Conservation (phyloP, 2,797 vertebrate genomes). For the Pitangus sulphuratus region DNA sequence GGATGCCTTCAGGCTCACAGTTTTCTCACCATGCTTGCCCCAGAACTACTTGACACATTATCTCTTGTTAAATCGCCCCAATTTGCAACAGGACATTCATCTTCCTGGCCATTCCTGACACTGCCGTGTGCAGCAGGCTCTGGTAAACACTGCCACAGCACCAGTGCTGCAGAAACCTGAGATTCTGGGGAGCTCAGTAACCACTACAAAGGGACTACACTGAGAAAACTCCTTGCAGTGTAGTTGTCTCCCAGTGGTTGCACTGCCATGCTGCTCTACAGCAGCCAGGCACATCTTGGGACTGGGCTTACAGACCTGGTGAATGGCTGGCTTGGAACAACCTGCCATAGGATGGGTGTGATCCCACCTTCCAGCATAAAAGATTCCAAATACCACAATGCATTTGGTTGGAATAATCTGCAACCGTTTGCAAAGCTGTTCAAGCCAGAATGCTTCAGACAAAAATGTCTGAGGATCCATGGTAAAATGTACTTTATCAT, state of each 20-base stretch:
- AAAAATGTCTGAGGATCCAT: background rate
- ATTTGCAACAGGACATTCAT: conserved; percentile 16
- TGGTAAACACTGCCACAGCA: background rate
- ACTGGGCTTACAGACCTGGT: background rate
- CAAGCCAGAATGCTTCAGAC: background rate
- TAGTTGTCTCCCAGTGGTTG: background rate
- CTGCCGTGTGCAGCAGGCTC: background rate
- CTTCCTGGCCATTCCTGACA: background rate
- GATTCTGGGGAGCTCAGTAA: background rate
- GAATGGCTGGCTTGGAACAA: background rate
- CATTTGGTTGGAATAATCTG: background rate
- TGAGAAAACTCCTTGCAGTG: background rate
- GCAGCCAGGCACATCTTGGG: background rate
- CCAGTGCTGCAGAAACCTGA: background rate
- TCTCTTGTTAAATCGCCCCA: conserved; percentile 2
- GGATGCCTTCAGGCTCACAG: background rate
- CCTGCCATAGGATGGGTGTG: background rate
- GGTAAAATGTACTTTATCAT: background rate
- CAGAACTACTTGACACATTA: background rate
- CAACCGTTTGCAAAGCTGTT: background rate
- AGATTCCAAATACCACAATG: background rate
- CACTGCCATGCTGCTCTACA: background rate
- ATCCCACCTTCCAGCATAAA: background rate
- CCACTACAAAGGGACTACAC: background rate
- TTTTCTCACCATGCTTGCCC: background rate